These are phyloP conservation scores for Micropoecilia bifurca DNA, from an alignment of 2,797 vertebrate genomes.

Conservation along the genomic window DNA sequence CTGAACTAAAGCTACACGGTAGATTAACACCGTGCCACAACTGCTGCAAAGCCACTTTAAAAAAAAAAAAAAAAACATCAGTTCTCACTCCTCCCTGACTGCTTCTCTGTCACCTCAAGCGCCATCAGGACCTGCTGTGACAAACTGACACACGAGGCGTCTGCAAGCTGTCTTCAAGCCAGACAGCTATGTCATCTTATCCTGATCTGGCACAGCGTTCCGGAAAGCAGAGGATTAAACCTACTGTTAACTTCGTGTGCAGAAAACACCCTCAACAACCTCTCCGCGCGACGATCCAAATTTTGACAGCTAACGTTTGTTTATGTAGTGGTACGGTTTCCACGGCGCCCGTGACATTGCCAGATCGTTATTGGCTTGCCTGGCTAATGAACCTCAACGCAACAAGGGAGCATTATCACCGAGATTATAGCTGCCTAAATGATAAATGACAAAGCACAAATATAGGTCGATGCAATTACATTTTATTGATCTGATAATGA, in stretches of 20 bases:
- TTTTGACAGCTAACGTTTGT: slow-evolving; percentile 51
- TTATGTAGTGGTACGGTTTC: slow-evolving; percentile 18
- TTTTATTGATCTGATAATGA: slow-evolving; percentile 24
- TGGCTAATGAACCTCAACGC: slow-evolving; percentile 12
- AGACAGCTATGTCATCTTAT: slow-evolving; percentile 72
- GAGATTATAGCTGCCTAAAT: slow-evolving; percentile 22
- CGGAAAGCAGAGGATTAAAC: slow-evolving; percentile 61
- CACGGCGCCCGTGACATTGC: slow-evolving; percentile 11
- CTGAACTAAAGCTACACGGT: slow-evolving; percentile 15
- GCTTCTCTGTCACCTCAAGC: slow-evolving; percentile 73
- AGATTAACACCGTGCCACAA: slow-evolving; percentile 49
- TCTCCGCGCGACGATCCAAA: slow-evolving; percentile 38
- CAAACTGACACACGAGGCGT: slow-evolving; percentile 68
- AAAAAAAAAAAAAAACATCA: slow-evolving; percentile 31
- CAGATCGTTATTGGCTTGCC: slow-evolving; percentile 24
- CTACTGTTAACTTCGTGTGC: slow-evolving; percentile 50
- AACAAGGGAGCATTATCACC: slow-evolving; percentile 32
- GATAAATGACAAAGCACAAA: slow-evolving; percentile 23
- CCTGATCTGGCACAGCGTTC: slow-evolving; percentile 51
- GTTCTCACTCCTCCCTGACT: slow-evolving; percentile 53
- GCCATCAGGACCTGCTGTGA: slow-evolving; percentile 60
- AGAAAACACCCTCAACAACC: slow-evolving; percentile 24
- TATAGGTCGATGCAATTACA: slow-evolving; percentile 19
- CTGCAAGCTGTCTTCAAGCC: slow-evolving; percentile 68
- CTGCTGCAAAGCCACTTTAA: slow-evolving; percentile 53